Evolutionary conservation across 2,888 invertebrate species (phyloP).

Genomic region (Sepiola atlantica): DNA sequence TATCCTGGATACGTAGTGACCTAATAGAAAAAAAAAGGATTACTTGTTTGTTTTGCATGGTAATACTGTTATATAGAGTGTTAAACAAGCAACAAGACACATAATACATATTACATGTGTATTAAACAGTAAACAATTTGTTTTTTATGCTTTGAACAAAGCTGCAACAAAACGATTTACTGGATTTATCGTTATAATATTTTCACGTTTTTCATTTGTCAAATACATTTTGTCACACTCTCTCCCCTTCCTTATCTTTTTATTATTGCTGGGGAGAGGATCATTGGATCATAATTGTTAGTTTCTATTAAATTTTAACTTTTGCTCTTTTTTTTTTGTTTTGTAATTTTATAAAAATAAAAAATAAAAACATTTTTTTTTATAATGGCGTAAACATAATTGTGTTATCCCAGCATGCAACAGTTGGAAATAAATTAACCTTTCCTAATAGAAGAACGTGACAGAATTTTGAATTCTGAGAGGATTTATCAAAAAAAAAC

Average conservation of each 20-base stretch:
- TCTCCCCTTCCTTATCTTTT: background rate
- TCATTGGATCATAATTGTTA: background rate
- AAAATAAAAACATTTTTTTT: background rate
- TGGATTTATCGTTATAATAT: background rate
- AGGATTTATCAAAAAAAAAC: background rate
- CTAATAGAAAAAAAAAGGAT: no score
- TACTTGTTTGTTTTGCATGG: no score
- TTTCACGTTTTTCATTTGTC: background rate
- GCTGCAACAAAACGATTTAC: background rate
- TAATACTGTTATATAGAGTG: no score
- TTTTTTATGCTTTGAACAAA: background rate
- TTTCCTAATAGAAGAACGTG: background rate
- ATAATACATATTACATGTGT: background rate
- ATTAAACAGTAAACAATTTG: background rate
- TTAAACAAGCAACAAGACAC: no score
- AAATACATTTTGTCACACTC: background rate
- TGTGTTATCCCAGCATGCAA: background rate
- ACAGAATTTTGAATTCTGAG: background rate
- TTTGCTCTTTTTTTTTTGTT: background rate
- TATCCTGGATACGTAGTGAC: no score
- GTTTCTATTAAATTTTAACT: background rate
- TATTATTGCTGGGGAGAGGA: background rate
- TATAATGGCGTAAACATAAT: background rate
- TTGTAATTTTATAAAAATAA: background rate
- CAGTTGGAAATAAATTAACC: slow-evolving; percentile 20